phyloP scores from a whole-genome alignment of 2,113 vertebrate species.

The Eidolon helvum region DNA sequence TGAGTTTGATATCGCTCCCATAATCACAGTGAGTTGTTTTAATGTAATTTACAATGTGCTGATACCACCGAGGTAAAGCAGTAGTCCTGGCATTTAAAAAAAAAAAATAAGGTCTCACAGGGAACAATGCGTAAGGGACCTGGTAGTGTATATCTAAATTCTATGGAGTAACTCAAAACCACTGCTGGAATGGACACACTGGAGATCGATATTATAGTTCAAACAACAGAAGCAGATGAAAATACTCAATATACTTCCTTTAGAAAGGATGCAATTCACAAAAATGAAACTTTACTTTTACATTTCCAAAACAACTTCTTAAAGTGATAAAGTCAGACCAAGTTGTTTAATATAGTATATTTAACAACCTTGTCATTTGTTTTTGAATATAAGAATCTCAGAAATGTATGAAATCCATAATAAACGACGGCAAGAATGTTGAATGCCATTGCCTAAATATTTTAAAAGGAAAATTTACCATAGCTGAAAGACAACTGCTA shows the following conservation, averaged over 20 bases:
- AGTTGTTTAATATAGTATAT: slow-evolving; percentile 71
- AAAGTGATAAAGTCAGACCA: slow-evolving; percentile 76
- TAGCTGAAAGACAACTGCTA: slow-evolving; percentile 75
- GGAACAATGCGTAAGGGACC: slow-evolving; percentile 54
- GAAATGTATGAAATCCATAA: slow-evolving; percentile 77
- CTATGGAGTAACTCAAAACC: slow-evolving; percentile 66
- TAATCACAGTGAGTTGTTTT: slow-evolving; percentile 77
- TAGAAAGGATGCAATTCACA: slow-evolving; percentile 74
- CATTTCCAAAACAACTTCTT: slow-evolving; percentile 71
- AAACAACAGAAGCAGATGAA: slow-evolving; percentile 54
- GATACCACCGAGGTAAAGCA: slow-evolving; percentile 70
- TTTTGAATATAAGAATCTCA: slow-evolving; percentile 73
- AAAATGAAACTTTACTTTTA: slow-evolving; percentile 67
- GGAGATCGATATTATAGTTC: slow-evolving; percentile 44
- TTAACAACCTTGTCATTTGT: slow-evolving; percentile 73
- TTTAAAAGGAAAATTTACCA: slow-evolving; percentile 73
- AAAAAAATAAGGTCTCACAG: slow-evolving; percentile 46
- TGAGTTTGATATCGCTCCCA: slow-evolving; percentile 46
- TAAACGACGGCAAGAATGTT: slow-evolving; percentile 68
- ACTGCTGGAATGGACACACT: slow-evolving; percentile 59
- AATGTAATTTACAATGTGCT: slow-evolving; percentile 63
- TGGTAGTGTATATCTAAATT: slow-evolving; percentile 48
- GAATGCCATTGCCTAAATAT: slow-evolving; percentile 70
- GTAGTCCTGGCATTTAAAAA: slow-evolving; percentile 39
- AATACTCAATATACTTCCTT: slow-evolving; percentile 53